Evolutionary conservation across 2,113 vertebrate genomes (phyloP).

Genomic region (Acrocephalus arundinaceus): DNA sequence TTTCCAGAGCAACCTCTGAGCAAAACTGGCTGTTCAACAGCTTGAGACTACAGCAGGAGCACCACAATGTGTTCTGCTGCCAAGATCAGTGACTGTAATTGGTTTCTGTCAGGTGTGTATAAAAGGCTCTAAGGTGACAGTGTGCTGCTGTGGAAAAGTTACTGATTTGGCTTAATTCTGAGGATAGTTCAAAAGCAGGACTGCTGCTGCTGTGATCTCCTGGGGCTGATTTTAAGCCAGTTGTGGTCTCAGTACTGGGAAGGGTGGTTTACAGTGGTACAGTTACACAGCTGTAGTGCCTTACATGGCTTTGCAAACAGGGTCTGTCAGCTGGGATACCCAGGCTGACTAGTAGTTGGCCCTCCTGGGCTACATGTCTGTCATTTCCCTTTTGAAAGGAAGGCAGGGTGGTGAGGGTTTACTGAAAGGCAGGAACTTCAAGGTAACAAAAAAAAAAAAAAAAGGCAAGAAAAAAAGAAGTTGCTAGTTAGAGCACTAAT

Average conservation of each 20-base stretch:
- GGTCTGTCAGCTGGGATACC: not conserved
- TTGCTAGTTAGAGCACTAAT: not conserved
- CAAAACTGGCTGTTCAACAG: not conserved
- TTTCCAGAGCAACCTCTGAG: not conserved
- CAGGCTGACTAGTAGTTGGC: no score
- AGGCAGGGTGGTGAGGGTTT: not conserved
- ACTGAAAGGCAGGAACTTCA: not conserved
- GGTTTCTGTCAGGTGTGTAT: not conserved
- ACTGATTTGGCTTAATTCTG: not conserved
- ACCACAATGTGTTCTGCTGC: not conserved
- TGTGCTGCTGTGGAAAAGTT: not conserved
- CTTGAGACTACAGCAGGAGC: not conserved
- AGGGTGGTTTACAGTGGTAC: not conserved
- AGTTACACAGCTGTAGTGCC: not conserved
- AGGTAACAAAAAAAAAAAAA: not conserved
- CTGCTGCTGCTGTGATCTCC: not conserved
- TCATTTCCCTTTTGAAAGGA: not conserved
- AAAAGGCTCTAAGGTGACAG: not conserved
- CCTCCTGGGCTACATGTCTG: not conserved
- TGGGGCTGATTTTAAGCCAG: not conserved
- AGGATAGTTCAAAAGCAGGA: not conserved
- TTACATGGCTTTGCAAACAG: not conserved
- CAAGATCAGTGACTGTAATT: not conserved
- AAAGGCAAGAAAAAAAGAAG: rapidly evolving
- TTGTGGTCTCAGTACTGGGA: not conserved